phyloP scores from a whole-genome alignment of 2,797 vertebrate species.

The Microctenopoma lineatum region DNA sequence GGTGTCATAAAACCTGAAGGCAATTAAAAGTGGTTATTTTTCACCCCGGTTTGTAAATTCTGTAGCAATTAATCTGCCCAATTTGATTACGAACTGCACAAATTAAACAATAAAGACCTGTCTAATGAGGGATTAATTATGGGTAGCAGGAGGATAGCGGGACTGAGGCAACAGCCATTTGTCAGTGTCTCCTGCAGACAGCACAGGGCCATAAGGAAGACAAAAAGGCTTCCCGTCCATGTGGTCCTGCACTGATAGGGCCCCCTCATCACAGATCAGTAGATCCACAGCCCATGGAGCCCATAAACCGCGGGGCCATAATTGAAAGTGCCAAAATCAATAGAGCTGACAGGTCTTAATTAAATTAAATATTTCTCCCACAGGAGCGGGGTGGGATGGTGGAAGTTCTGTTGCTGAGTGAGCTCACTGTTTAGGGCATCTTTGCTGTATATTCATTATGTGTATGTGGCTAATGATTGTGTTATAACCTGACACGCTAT shows the following conservation, averaged over 20 bases:
- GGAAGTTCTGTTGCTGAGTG: slow-evolving; percentile 49
- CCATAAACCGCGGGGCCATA: slow-evolving; percentile 88
- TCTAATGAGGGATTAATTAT: slow-evolving; percentile 99
- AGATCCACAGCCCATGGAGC: slow-evolving; percentile 91
- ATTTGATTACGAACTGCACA: slow-evolving; percentile 99
- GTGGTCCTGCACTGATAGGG: slow-evolving; percentile 96
- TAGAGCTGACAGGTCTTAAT: slow-evolving; percentile 97
- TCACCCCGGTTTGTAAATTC: slow-evolving; percentile 91
- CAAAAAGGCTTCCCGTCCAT: slow-evolving; percentile 92
- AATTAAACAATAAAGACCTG: slow-evolving; percentile 99
- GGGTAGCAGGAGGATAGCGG: slow-evolving; percentile 90
- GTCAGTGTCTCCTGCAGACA: slow-evolving; percentile 89
- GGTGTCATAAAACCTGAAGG: slow-evolving; percentile 84
- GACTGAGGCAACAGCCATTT: slow-evolving; percentile 88
- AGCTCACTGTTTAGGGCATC: slow-evolving; percentile 54
- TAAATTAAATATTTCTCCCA: slow-evolving; percentile 98
- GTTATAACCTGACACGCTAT: slow-evolving; percentile 15
- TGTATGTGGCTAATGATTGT: slow-evolving; percentile 14
- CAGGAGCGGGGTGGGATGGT: slow-evolving; percentile 67
- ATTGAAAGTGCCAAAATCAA: slow-evolving; percentile 99
- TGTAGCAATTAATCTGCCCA: slow-evolving; percentile 99
- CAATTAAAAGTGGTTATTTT: slow-evolving; percentile 92
- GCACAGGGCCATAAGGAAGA: slow-evolving; percentile 91
- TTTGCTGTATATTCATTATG: slow-evolving; percentile 13
- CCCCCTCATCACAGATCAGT: slow-evolving; percentile 95